Base-by-base conservation (phyloP, 2,888 invertebrate species). In the Steinernema carpocapsae region DNA sequence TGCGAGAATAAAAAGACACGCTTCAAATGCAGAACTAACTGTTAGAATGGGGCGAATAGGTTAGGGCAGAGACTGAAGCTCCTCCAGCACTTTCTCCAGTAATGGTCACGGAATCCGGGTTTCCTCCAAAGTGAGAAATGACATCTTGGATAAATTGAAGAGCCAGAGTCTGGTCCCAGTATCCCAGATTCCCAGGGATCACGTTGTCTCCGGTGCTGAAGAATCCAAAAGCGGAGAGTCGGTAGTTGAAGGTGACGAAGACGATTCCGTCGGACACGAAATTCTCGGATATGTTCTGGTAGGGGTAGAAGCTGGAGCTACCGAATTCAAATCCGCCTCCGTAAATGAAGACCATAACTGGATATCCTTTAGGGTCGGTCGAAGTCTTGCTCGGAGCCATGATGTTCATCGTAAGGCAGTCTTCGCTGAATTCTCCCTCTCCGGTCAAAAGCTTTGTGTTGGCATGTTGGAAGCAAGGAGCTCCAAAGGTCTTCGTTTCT, bases 21-120 rank as follows among this genome's bases (percentile, higher is more conserved):
- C 2, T 14, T 26, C 24, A 22, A 3, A 19, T 26, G 14, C 26
- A 19, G 22, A 12, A 56, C 56, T 24, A 19, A 56, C 56, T 2
- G 14, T 56, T 56, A 72, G 72, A 6, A 22, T 73, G 76, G 1
- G 48, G 74, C 2, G 78, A 78, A 14, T 78, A 24, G 14, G 80
- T 71, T n/a, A 75, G 46, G 43, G 79, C 76, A 4, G 81, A 80
- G 7, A 77, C 80, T 76, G 78, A 77, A 0, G 81, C 79, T 10
- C 76, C 79, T 17, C 84, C 84, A n/a, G 83, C 84, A 72, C 79
- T 80, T 48, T 84, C 79, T 1, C 84, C 84, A 79, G 79, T 81
- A 14, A 84, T 64, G 0, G 83, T 84, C 29, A 84, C 77, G n/a
- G 76, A 51, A 2, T 64, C 70, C 1, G 76, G 76, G 46, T 84